Evolutionary conservation across 2,797 vertebrate species (phyloP).

Genomic region (Scolopax rusticola): DNA sequence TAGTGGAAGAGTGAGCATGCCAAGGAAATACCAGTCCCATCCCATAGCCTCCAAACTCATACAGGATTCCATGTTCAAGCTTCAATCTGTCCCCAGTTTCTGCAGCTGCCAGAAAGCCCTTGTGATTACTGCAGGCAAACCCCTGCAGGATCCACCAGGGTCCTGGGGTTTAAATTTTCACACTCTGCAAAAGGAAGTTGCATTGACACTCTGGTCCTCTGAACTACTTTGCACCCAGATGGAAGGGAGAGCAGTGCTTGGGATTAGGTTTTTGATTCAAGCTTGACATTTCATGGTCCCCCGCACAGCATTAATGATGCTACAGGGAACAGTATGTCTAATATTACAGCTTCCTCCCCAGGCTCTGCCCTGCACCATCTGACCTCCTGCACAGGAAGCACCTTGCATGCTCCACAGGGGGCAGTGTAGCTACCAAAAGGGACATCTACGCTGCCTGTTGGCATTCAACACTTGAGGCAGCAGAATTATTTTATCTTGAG

Average conservation of each 20-base stretch:
- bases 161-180: constrained; percentile 3
- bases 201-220: background rate
- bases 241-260: background rate
- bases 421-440: background rate
- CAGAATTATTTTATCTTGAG: background rate
- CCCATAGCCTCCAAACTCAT: background rate
- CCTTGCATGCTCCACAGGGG: background rate
- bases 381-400: background rate
- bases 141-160: background rate
- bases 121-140: background rate
- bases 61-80: background rate
- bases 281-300: background rate
- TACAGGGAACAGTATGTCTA: background rate
- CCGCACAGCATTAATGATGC: background rate
- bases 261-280: background rate
- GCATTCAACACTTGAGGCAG: background rate
- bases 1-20: background rate
- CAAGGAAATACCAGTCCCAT: background rate
- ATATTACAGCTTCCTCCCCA: background rate
- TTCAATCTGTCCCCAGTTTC: background rate
- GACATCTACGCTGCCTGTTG: background rate
- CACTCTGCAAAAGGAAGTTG: background rate
- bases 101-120: background rate
- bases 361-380: background rate
- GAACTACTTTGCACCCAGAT: constrained; percentile 37